Percentiles rank a stretch among this genome's conserved stretches.
Conservation (phyloP, 2,113 vertebrate species). For the Oenanthe melanoleuca region DNA sequence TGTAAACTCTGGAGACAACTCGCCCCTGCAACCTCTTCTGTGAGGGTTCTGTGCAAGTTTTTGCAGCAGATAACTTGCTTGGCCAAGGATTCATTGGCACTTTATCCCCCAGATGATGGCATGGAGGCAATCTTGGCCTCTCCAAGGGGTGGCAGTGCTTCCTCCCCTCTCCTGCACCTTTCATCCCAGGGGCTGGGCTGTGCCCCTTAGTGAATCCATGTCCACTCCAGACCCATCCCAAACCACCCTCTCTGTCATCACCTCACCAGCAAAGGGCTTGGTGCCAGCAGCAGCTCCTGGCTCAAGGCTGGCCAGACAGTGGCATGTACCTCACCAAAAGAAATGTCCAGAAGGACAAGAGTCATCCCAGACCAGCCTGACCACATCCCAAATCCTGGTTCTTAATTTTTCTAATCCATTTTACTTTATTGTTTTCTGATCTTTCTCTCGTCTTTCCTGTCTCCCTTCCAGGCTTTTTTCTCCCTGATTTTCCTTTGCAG, state of each 20-base stretch:
- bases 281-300: not conserved
- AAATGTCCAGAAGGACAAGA: not conserved
- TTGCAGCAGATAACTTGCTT: not conserved
- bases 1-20: not conserved
- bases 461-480: not conserved
- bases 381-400: not conserved
- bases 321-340: not conserved
- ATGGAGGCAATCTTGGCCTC: not conserved
- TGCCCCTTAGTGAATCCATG: not conserved
- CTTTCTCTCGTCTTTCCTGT: not conserved
- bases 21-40: not conserved
- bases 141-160: fast-evolving
- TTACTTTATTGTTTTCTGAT: not conserved
- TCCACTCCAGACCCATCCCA: not conserved
- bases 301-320: not conserved
- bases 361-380: not conserved
- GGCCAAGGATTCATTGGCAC: not conserved
- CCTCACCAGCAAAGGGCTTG: not conserved
- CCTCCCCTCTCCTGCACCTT: not conserved
- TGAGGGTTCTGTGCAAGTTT: not conserved
- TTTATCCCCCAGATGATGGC: not conserved
- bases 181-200: not conserved
- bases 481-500: not conserved
- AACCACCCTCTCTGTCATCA: not conserved
- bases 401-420: not conserved